A percentile compares a stretch with the other conserved stretches of the same genome.
Evolutionary conservation across 2,797 vertebrate species (phyloP).

Genomic region (Lutjanus campechanus): DNA sequence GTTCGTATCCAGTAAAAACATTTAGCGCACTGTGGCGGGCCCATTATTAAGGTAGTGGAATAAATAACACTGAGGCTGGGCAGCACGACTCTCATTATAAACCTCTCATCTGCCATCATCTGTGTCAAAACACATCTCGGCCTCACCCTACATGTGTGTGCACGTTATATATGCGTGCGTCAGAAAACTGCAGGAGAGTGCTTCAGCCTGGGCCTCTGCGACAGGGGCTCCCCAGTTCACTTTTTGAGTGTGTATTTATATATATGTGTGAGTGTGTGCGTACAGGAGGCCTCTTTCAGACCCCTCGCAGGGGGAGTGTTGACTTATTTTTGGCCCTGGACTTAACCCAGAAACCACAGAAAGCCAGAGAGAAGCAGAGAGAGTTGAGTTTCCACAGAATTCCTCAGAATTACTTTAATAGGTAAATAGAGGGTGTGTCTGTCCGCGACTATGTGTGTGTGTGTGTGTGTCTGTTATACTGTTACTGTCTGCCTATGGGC

Average conservation of each 20-base stretch:
- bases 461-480: constrained; percentile 82
- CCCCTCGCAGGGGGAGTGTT: constrained; percentile 79
- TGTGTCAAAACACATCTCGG: constrained; percentile 55
- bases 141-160: constrained; percentile 26
- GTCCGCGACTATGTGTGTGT: constrained; percentile 24
- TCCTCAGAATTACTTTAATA: constrained; percentile 78
- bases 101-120: constrained; percentile 68
- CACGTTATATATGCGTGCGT: constrained; percentile 51
- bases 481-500: constrained; percentile 79
- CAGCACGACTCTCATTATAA: constrained; percentile 54
- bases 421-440: constrained; percentile 78
- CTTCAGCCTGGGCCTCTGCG: constrained; percentile 56
- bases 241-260: constrained; percentile 58
- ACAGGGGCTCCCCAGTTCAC: constrained; percentile 77
- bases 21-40: neutral
- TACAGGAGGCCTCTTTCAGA: constrained; percentile 82
- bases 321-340: constrained; percentile 83
- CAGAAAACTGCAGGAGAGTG: constrained; percentile 55
- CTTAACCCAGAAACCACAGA: constrained; percentile 80
- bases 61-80: constrained; percentile 52
- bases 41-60: constrained; percentile 56
- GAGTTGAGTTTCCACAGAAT: constrained; percentile 79
- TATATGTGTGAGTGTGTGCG: constrained; percentile 55
- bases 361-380: constrained; percentile 55
- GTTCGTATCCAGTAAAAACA: constrained; percentile 55